Percentiles rank a stretch among this genome's conserved stretches.
These are phyloP conservation scores for Shinisaurus crocodilurus DNA, from an alignment of 2,113 vertebrate species.

Conservation along the genomic window DNA sequence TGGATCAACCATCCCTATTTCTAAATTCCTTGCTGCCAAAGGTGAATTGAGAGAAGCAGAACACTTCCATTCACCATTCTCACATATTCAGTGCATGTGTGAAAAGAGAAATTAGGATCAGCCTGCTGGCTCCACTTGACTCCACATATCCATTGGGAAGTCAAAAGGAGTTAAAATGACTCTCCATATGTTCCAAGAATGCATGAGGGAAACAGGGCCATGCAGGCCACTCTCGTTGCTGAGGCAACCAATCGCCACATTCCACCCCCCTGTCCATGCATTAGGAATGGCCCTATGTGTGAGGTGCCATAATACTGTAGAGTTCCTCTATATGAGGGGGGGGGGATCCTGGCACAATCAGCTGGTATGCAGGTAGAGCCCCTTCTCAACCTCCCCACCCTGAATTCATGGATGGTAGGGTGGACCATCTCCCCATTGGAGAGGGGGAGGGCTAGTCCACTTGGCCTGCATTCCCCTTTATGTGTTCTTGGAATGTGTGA, in stretches of 20 bases:
- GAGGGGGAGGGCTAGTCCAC: no score
- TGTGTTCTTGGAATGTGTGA: no score
- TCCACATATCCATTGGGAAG: background rate
- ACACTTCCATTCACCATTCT: background rate
- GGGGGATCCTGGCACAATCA: background rate
- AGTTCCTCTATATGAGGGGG: background rate
- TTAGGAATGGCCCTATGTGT: background rate
- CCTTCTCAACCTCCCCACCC: background rate
- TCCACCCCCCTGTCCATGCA: background rate
- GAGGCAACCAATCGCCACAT: background rate
- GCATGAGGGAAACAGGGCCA: background rate
- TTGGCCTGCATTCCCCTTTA: no score
- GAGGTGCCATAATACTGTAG: no score
- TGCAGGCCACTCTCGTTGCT: background rate
- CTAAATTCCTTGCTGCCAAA: conserved; percentile 1
- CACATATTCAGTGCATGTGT: background rate
- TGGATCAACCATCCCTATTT: background rate
- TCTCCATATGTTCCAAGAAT: background rate
- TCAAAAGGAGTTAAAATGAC: background rate
- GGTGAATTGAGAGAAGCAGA: background rate
- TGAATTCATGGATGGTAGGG: no score
- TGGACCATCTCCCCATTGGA: no score
- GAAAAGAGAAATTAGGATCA: background rate
- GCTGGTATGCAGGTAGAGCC: background rate
- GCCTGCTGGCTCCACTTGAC: background rate